These are phyloP conservation scores for Leucania comma DNA, from an alignment of 2,888 invertebrate genomes.

Conservation along the genomic window DNA sequence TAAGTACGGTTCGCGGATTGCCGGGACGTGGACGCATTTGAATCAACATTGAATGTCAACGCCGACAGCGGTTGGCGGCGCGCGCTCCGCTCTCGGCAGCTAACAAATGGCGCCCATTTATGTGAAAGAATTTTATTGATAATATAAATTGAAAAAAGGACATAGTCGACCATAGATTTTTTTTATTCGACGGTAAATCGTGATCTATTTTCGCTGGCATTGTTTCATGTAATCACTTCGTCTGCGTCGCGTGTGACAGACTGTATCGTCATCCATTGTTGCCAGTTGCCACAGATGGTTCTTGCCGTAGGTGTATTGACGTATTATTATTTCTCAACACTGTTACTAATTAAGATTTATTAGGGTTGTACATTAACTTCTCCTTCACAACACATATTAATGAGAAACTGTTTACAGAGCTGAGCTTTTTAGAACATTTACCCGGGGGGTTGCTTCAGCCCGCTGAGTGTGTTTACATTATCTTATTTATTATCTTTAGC, in stretches of 20 bases:
- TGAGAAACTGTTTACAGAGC: slow-evolving; percentile 40
- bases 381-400: slow-evolving; percentile 36
- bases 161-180: slow-evolving; percentile 59
- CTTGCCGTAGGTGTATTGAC: slow-evolving; percentile 8
- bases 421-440: slow-evolving; percentile 27
- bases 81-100: slow-evolving; percentile 34
- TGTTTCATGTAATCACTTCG: slow-evolving; percentile 48
- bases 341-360: slow-evolving; percentile 25
- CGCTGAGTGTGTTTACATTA: slow-evolving; percentile 32
- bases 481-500: slow-evolving; percentile 42
- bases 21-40: slow-evolving; percentile 65
- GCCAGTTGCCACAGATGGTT: slow-evolving; percentile 10
- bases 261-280: slow-evolving; percentile 34
- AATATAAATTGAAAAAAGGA: slow-evolving; percentile 70
- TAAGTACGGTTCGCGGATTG: slow-evolving; percentile 62
- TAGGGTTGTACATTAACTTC: slow-evolving; percentile 17
- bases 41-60: slow-evolving; percentile 68
- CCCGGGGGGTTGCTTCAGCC: slow-evolving; percentile 26
- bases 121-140: slow-evolving; percentile 70
- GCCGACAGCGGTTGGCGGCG: slow-evolving; percentile 57
- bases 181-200: slow-evolving; percentile 55
- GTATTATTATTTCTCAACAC: slow-evolving; percentile 16
- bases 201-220: slow-evolving; percentile 54
- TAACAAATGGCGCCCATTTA: slow-evolving; percentile 68
- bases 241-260: slow-evolving; percentile 36